Conservation (phyloP, 2,888 invertebrate species). For the Eupithecia abbreviata region DNA sequence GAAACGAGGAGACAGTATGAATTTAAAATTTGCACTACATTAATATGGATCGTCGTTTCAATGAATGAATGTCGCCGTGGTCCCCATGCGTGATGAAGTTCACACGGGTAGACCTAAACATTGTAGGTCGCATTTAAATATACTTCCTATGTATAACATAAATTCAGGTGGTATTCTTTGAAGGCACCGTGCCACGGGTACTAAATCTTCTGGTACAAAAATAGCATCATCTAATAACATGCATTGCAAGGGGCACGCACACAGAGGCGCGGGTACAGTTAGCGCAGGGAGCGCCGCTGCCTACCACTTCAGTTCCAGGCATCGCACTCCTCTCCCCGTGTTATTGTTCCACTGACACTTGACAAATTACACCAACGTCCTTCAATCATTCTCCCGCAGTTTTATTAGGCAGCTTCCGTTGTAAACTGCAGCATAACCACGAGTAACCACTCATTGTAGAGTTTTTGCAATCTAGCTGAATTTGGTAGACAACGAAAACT, state of each 20-base stretch:
- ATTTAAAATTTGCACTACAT: constrained; percentile 83
- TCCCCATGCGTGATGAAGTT: constrained; percentile 82
- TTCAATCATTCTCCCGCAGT: constrained; percentile 9
- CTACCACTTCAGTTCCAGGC: constrained; percentile 30
- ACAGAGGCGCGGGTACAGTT: constrained; percentile 56
- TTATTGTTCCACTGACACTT: constrained; percentile 23
- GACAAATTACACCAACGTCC: constrained; percentile 26
- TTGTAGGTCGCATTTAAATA: constrained; percentile 82
- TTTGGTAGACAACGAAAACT: constrained; percentile 17
- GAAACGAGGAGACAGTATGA: constrained; percentile 78
- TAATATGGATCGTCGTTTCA: constrained; percentile 83
- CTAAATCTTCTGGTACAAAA: constrained; percentile 72
- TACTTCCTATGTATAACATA: constrained; percentile 82
- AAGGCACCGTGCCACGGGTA: constrained; percentile 77
- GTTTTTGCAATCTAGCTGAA: background rate
- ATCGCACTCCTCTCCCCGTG: constrained; percentile 21
- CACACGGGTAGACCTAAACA: constrained; percentile 81
- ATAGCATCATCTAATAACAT: constrained; percentile 76
- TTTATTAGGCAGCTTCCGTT: constrained; percentile 7
- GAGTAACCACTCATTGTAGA: background rate
- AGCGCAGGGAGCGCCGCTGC: constrained; percentile 47
- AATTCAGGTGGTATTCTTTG: constrained; percentile 80
- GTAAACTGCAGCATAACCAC: constrained; percentile 12
- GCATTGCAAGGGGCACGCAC: constrained; percentile 62
- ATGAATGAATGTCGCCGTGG: constrained; percentile 82